A percentile compares a stretch with the other conserved stretches of the same genome.
Evolutionary conservation across 2,888 invertebrate genomes (phyloP).

Genomic region (Hypomecis punctinalis): DNA sequence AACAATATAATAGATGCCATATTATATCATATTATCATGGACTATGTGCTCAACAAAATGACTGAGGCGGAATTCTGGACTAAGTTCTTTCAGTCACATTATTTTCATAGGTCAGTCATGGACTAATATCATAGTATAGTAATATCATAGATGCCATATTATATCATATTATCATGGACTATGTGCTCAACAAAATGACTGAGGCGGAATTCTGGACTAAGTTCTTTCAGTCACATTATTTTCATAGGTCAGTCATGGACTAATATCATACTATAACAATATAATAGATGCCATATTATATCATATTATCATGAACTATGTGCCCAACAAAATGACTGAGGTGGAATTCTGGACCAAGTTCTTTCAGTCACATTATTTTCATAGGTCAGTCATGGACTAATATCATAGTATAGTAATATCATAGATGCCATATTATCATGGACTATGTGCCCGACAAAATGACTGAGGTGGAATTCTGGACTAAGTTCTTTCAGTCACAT

Average conservation of each 20-base stretch:
- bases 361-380: constrained; percentile 99
- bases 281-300: too few relatives aligned
- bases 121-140: too few relatives aligned
- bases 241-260: constrained; percentile 89
- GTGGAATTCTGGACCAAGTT: constrained; percentile 99
- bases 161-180: constrained; percentile 98
- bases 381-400: constrained; percentile 86
- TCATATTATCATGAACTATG: constrained; percentile 98
- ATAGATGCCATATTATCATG: too few relatives aligned
- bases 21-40: constrained; percentile 94
- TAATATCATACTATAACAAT: too few relatives aligned
- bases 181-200: constrained; percentile 97
- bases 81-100: constrained; percentile 99
- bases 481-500: constrained; percentile 99
- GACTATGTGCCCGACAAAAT: constrained; percentile 98
- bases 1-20: too few relatives aligned
- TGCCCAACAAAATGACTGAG: constrained; percentile 97
- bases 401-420: too few relatives aligned
- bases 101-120: constrained; percentile 91
- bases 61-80: constrained; percentile 99
- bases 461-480: constrained; percentile 99
- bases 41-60: constrained; percentile 98
- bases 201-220: constrained; percentile 99
- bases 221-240: constrained; percentile 99
- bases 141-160: too few relatives aligned